Conservation (phyloP, 2,888 invertebrate species). For the Ypsolopha sequella region DNA sequence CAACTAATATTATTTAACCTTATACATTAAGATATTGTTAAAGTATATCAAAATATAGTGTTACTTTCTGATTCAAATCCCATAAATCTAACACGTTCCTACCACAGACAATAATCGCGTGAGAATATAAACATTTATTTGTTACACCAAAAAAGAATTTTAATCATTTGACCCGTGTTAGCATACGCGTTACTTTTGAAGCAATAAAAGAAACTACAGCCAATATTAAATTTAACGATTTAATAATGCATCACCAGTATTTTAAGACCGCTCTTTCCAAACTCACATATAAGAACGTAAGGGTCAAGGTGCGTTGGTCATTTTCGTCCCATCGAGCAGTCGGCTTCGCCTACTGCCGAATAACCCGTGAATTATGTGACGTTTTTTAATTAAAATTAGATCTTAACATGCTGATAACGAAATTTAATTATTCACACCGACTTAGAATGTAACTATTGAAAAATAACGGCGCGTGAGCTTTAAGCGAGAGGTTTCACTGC, state of each 20-base stretch:
- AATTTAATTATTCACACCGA: conserved; percentile 52
- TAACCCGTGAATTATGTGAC: conserved; percentile 65
- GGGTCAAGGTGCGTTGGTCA: conserved; percentile 36
- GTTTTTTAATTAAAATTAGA: conserved; percentile 69
- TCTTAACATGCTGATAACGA: conserved; percentile 53
- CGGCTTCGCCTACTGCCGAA: conserved; percentile 63
- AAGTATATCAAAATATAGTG: too few species aligned
- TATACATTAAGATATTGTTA: too few species aligned
- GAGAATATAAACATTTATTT: conserved; percentile 62
- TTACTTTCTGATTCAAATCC: conserved; percentile 5
- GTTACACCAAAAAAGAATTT: conserved; percentile 38
- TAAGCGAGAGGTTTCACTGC: too few species aligned
- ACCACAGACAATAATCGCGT: conserved; percentile 48
- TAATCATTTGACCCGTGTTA: conserved; percentile 53
- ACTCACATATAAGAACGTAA: conserved; percentile 16
- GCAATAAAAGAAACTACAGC: conserved; percentile 63
- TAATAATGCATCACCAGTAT: conserved; percentile 55
- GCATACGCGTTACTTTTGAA: conserved; percentile 54
- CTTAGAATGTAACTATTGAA: conserved; percentile 10
- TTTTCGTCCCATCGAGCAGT: conserved; percentile 31
- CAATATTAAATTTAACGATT: conserved; percentile 69
- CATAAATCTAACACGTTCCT: conserved; percentile 29
- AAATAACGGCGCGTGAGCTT: conserved; percentile 24
- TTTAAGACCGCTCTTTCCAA: conserved; percentile 27
- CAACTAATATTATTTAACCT: too few species aligned